Conservation (phyloP, 2,113 vertebrate genomes). For the Sminthopsis crassicaudata region DNA sequence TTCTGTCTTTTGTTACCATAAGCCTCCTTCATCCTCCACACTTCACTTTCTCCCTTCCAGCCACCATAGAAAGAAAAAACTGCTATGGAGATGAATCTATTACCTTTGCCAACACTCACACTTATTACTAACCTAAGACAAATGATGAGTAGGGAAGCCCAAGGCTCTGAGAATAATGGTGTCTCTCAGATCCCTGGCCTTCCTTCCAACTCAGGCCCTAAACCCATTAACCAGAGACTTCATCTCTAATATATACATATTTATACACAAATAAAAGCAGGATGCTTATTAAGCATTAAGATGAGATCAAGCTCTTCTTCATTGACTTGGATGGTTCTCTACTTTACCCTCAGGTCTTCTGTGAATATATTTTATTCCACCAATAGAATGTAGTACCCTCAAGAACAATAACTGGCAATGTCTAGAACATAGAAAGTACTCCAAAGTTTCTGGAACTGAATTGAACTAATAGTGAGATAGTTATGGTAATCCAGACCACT, state of each 20-base stretch:
- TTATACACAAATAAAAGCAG: not conserved
- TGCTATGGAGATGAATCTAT: not conserved
- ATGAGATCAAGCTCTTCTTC: not conserved
- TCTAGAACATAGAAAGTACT: not conserved
- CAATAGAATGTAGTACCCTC: too few relatives aligned
- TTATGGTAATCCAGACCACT: not conserved
- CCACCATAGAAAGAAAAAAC: not conserved
- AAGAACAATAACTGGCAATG: not conserved
- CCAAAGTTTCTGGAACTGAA: not conserved
- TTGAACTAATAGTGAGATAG: not conserved
- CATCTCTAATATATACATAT: not conserved
- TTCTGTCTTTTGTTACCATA: slow-evolving; percentile 35
- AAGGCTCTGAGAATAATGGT: not conserved
- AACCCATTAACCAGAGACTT: not conserved
- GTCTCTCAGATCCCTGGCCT: not conserved
- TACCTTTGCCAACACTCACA: not conserved
- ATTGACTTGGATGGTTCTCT: not conserved
- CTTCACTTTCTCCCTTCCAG: not conserved
- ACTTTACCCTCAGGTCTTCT: too few relatives aligned
- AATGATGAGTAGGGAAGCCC: not conserved
- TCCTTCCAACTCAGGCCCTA: not conserved
- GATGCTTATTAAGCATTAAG: not conserved
- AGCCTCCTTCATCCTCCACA: not conserved
- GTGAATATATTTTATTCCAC: too few relatives aligned
- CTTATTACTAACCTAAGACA: not conserved